Evolutionary conservation across 2,888 invertebrate species (phyloP), one percentile per base, ranked within the genome.

Genomic region (Epsilonema sp.): DNA sequence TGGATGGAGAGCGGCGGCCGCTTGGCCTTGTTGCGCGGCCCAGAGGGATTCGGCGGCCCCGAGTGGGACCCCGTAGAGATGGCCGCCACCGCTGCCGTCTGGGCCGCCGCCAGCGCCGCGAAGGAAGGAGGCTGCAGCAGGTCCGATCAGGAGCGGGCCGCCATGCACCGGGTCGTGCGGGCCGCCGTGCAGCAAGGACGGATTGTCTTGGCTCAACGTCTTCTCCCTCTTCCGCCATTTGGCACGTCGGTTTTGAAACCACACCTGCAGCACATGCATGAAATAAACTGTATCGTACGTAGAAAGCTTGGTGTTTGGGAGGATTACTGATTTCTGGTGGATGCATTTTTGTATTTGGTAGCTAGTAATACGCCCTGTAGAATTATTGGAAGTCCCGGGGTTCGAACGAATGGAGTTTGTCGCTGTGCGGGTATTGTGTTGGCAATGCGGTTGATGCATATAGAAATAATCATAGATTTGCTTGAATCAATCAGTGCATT

Each of bases 211-310:
- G n/a, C 49, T 49, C 36, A 50, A 20, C 5, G 46, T 37, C 44
- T 50, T 49, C 36, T 51, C 51, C 19, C 49, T 45, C 25, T 51
- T 51, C 16, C 51, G 49, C 51, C 51, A 51, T 39, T 51, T 51
- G 13, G 51, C 51, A 3, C 51, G 51, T n/a, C 51, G 49, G 44
- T 51, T 51, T 42, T 51, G 49, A 39, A 51, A 51, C 51, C 49
- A 51, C 4, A 50, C 43, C 44, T 47, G 44, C n/a, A n/a, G n/a
- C n/a, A n/a, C n/a, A n/a, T n/a, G n/a, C n/a, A n/a, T n/a, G n/a
- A n/a, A n/a, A n/a, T n/a, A n/a, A n/a, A n/a, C n/a, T n/a, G n/a
- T n/a, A n/a, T n/a, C n/a, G n/a, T n/a, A n/a, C n/a, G n/a, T n/a
- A n/a, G n/a, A n/a, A n/a, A n/a, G n/a, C n/a, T n/a, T n/a, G n/a